Percentiles rank a stretch among this genome's conserved stretches.
Evolutionary conservation across 2,888 invertebrate genomes (phyloP).

Genomic region (Eupithecia subumbrata): DNA sequence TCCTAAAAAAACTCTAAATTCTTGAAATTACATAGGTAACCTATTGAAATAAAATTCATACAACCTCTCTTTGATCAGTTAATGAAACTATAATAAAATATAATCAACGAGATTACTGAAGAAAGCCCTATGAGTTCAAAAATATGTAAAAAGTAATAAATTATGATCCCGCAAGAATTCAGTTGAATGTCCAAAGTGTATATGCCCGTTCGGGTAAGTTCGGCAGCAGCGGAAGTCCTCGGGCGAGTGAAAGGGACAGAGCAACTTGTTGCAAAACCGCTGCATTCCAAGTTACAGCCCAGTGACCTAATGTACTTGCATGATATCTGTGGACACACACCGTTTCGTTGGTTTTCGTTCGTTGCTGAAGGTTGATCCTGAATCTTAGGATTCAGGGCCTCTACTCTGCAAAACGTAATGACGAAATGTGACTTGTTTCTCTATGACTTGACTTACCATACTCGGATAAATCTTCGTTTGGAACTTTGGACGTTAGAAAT

Average conservation of each 20-base stretch:
- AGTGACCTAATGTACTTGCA: conserved; percentile 73
- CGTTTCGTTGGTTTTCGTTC: not conserved
- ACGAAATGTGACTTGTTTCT: too few relatives aligned
- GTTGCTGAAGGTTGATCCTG: not conserved
- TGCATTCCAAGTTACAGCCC: conserved; percentile 77
- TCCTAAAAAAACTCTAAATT: too few relatives aligned
- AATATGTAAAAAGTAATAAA: not conserved
- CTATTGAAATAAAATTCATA: not conserved
- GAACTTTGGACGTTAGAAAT: too few relatives aligned
- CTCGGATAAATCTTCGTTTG: too few relatives aligned
- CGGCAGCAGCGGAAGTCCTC: conserved; percentile 47
- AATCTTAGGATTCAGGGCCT: not conserved
- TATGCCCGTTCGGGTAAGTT: conserved; percentile 46
- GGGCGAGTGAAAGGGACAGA: conserved; percentile 58
- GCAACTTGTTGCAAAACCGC: conserved; percentile 80
- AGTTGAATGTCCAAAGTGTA: conserved; percentile 55
- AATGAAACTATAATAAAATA: not conserved
- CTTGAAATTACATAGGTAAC: too few relatives aligned
- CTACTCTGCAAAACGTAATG: too few relatives aligned
- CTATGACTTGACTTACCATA: too few relatives aligned
- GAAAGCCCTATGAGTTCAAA: not conserved
- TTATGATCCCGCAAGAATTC: conserved; percentile 51
- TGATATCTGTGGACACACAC: not conserved
- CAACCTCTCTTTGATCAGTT: not conserved
- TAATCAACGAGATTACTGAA: not conserved